Base-by-base conservation (phyloP, 2,888 invertebrate species). In the Agrotis puta region DNA sequence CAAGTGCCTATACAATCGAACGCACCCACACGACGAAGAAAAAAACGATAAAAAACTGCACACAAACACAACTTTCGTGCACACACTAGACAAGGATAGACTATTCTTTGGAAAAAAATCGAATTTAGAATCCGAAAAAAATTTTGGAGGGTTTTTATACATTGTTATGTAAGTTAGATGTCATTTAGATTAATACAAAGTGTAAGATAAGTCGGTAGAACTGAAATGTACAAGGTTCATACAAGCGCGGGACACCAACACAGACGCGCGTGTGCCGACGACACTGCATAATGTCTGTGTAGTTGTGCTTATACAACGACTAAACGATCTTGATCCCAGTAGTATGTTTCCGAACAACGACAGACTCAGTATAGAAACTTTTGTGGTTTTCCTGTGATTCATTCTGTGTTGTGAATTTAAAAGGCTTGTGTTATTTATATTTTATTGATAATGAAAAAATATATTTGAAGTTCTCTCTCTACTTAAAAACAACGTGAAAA, bases 1-100 rank as follows among this genome's bases (percentile, higher is more conserved):
- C 63, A 72, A 53, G 62, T 51, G 74, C 83, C 86, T 85, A 93
- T 92, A 96, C 95, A 95, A 95, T 94, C 93, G 93, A 94, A 94
- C 92, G 92, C 94, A 95, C 95, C 91, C 95, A 95, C 95, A 95
- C 96, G 89, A 87, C 84, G 90, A 93, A 89, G 94, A 95, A 95
- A 95, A 95, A 96, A 95, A 94, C 94, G 94, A 94, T 95, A 95
- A 96, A 95, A 95, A 95, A 94, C 82, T 85, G 90, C 94, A 93
- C 94, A 94, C 94, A 89, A 90, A 90, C 85, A 82, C 87, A 87
- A 87, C 80, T 89, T 88, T 86, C 74, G 78, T 87, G 70, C 83
- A 77, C 73, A 87, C 82, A 79, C 84, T 85, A 90, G 89, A 90
- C 76, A 86, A 85, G 82, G 87, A 89, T 84, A 81, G 87, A 73